Conservation (phyloP, 2,113 vertebrate genomes). For the Zeus faber region DNA sequence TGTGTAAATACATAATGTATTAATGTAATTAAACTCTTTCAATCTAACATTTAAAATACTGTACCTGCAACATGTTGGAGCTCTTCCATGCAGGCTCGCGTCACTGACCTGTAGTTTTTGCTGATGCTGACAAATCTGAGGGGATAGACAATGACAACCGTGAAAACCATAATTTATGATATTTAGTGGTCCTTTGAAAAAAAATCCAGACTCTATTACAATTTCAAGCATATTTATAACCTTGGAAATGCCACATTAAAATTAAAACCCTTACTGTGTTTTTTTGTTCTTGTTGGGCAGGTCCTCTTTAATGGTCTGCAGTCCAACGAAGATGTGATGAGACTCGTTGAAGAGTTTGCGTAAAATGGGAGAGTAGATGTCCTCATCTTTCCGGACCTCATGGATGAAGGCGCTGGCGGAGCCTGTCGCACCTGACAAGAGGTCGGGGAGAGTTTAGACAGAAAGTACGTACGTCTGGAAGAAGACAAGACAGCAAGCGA, state of each 20-base stretch:
- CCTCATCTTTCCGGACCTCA: conserved; percentile 84
- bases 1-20: no score
- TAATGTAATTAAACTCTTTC: neutral
- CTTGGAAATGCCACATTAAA: neutral
- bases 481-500: neutral
- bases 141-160: conserved; percentile 32
- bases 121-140: conserved; percentile 91
- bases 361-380: conserved; percentile 88
- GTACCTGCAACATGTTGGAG: conserved; percentile 86
- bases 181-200: no score
- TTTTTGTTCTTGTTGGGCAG: conserved; percentile 82
- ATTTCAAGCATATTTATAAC: neutral
- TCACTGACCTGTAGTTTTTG: conserved; percentile 95
- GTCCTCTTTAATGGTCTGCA: conserved; percentile 87
- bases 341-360: conserved; percentile 97
- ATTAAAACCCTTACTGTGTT: conserved; percentile 63
- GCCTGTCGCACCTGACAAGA: conserved; percentile 39
- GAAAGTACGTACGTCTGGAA: neutral
- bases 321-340: conserved; percentile 91
- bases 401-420: conserved; percentile 69
- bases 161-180: no score
- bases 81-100: conserved; percentile 94
- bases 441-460: neutral
- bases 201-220: neutral
- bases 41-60: neutral